A percentile compares a stretch with the other conserved stretches of the same genome.
phyloP scores from a whole-genome alignment of 1,140 invertebrate species.

The Drosophila nigrodunni region DNA sequence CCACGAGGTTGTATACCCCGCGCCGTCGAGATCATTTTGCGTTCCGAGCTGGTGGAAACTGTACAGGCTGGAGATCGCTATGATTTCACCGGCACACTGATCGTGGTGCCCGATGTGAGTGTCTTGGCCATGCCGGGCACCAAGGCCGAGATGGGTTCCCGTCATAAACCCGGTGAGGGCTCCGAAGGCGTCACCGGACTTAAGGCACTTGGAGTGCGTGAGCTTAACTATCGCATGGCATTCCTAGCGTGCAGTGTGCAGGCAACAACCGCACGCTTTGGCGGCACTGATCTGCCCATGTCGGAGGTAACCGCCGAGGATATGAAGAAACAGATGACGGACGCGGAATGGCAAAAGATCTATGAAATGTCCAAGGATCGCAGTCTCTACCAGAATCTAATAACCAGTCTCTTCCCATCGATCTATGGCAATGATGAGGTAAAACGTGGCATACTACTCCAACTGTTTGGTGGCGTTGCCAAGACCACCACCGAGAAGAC shows the following conservation, averaged over 20 bases:
- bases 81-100: slow-evolving; percentile 98
- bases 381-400: slow-evolving; percentile 96
- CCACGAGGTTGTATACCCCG: slow-evolving; percentile 98
- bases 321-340: slow-evolving; percentile 97
- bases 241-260: slow-evolving; percentile 97
- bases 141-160: slow-evolving; percentile 91
- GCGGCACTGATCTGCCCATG: slow-evolving; percentile 90
- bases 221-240: slow-evolving; percentile 97
- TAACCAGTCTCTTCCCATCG: slow-evolving; percentile 96
- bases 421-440: slow-evolving; percentile 99
- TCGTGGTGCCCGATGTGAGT: slow-evolving; percentile 98
- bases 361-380: slow-evolving; percentile 98
- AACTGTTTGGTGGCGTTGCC: slow-evolving; percentile 98
- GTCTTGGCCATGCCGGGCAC: slow-evolving; percentile 94
- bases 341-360: slow-evolving; percentile 97
- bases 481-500: slow-evolving; percentile 97
- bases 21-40: slow-evolving; percentile 97
- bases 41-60: slow-evolving; percentile 98
- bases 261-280: slow-evolving; percentile 93
- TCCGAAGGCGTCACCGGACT: slow-evolving; percentile 96
- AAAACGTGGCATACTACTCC: slow-evolving; percentile 96
- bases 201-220: slow-evolving; percentile 97
- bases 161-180: slow-evolving; percentile 90
- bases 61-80: slow-evolving; percentile 96
- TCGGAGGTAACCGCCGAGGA: slow-evolving; percentile 95